phyloP scores from a whole-genome alignment of 2,113 vertebrate species.

The Misgurnus mizolepis region DNA sequence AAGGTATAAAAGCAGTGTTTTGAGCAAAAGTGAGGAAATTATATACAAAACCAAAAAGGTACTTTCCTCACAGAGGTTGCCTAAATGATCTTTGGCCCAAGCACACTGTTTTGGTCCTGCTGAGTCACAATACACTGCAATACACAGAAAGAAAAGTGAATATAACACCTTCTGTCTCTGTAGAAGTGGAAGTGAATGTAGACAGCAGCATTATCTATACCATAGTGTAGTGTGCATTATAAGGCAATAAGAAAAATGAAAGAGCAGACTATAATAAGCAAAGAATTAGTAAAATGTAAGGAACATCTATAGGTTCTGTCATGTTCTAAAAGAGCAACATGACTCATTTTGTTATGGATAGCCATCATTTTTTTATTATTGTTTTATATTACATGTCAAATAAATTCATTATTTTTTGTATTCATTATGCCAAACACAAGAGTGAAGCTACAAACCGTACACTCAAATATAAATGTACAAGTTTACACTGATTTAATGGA shows the following conservation, averaged over 20 bases:
- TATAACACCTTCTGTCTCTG: background rate
- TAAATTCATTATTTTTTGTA: background rate
- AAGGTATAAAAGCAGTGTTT: background rate
- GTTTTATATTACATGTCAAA: background rate
- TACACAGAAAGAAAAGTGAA: slow-evolving; percentile 13
- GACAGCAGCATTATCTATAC: slow-evolving; percentile 19
- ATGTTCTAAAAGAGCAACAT: background rate
- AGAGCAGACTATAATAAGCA: background rate
- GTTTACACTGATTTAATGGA: background rate
- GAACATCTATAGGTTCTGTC: background rate
- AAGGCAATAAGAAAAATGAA: background rate
- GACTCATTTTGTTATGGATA: background rate
- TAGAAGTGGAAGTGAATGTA: slow-evolving; percentile 10
- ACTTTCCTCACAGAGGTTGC: slow-evolving; percentile 63
- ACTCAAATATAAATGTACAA: background rate
- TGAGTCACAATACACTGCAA: slow-evolving; percentile 36
- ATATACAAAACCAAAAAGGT: slow-evolving; percentile 53
- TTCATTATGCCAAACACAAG: background rate
- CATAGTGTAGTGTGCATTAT: background rate
- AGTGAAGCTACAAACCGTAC: background rate
- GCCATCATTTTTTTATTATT: too few relatives aligned
- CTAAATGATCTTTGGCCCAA: slow-evolving; percentile 52
- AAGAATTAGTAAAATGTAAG: background rate
- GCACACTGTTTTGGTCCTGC: slow-evolving; percentile 54
- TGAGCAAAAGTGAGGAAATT: background rate